Evolutionary conservation across 2,113 vertebrate species (phyloP), one percentile per base, ranked within the genome.

Genomic region (Zapornia atra): DNA sequence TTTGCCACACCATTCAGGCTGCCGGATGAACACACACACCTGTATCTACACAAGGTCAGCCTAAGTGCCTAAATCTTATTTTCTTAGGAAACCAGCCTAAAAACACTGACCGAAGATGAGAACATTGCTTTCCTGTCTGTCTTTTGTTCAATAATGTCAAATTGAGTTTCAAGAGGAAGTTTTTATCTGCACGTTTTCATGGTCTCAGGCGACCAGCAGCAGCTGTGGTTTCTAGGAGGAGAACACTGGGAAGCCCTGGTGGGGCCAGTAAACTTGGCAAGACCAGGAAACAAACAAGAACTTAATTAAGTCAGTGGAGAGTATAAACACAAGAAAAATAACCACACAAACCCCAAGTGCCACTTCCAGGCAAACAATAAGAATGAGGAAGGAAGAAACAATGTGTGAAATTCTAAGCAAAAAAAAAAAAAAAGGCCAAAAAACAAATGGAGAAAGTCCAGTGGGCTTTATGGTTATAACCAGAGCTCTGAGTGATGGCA

Each of bases 301-400:
- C 92, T 85, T 97, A 96, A 96, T 97, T 96, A 96, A 97, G 86
- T 94, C 96, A 93, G 91, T 1, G n/a, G 96, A 96, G 95, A 95
- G 81, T 31, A 76, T 68, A 84, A 97, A 85, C 28, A 61, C 34
- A 86, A 93, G 91, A 87, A 70, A 96, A 96, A 94, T 82, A 96
- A 95, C 88, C 88, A 75, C 53, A n/a, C 53, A 95, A 95, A 63
- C 64, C 95, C 85, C 95, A 56, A 86, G 86, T 63, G 88, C 76
- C 77, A 15, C 84, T 40, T 66, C 42, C 85, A 95, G 92, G 65
- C 87, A 53, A 78, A 68, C 44, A 68, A 76, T 83, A 82, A 78
- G 71, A 93, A 87, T 24, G 81, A 84, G 29, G 68, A 51, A 69
- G 78, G 46, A 34, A 82, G 75, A 90, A 96, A 92, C 65, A 93